These are phyloP conservation scores for Elysia crispata DNA, from an alignment of 2,888 invertebrate genomes.

Conservation along the genomic window DNA sequence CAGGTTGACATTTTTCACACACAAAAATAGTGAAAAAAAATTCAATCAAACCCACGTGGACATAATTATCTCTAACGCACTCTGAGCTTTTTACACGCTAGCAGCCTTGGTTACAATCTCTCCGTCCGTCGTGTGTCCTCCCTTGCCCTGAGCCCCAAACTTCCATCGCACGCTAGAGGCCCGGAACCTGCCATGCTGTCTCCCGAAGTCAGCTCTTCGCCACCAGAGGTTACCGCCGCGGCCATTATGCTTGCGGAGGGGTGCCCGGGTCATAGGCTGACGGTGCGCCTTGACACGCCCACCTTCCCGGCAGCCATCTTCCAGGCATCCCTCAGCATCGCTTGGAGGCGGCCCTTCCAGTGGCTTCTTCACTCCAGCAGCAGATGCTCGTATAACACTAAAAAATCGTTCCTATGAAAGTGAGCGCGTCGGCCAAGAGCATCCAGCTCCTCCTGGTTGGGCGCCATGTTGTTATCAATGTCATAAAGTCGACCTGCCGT, in stretches of 20 bases:
- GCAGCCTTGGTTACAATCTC: background rate
- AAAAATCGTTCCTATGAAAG: conserved; percentile 55
- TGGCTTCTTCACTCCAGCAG: conserved; percentile 46
- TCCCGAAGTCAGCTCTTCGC: too few species aligned
- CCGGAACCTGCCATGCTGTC: too few species aligned
- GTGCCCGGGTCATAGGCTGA: too few species aligned
- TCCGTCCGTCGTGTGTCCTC: background rate
- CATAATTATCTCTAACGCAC: too few species aligned
- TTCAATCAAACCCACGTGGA: too few species aligned
- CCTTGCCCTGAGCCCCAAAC: background rate
- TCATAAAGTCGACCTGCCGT: conserved; percentile 37
- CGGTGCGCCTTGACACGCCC: too few species aligned
- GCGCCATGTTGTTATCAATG: conserved; percentile 45
- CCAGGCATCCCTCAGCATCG: background rate
- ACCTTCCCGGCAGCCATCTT: background rate
- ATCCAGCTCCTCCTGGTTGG: conserved; percentile 48
- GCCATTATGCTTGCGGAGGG: too few species aligned
- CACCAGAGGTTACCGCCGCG: too few species aligned
- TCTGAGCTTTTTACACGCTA: conserved; percentile 5
- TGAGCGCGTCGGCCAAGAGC: conserved; percentile 46
- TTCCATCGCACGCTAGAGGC: too few species aligned
- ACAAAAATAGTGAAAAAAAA: too few species aligned
- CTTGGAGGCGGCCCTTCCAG: background rate
- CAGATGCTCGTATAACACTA: conserved; percentile 55
- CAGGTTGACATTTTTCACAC: too few species aligned